These are phyloP conservation scores for Paragorgia papillata DNA, from an alignment of 92 coral and sea anemone species.

Conservation along the genomic window DNA sequence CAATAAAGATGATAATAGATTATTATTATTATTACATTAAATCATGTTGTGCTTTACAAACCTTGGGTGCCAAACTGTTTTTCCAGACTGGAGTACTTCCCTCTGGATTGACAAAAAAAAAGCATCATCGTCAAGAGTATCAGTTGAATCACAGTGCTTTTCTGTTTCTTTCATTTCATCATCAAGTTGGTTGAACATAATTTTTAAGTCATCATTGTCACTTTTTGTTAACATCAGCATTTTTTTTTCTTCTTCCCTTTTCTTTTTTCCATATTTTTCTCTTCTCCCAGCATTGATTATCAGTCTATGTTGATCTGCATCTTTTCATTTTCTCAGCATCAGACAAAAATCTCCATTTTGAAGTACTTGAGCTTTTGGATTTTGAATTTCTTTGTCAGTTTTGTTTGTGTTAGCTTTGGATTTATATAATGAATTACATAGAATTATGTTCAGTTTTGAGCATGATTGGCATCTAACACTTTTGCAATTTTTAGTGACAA, in stretches of 20 bases:
- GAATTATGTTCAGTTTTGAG: constrained; percentile 27
- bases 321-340: constrained; percentile 32
- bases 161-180: constrained; percentile 46
- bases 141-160: constrained; percentile 6
- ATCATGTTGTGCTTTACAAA: constrained; percentile 1
- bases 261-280: constrained; percentile 29
- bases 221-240: constrained; percentile 26
- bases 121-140: constrained; percentile 23
- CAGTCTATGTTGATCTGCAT: constrained; percentile 45
- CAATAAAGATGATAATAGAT: too few species aligned
- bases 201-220: constrained; percentile 47
- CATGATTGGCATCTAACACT: constrained; percentile 38
- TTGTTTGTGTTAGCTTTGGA: neutral
- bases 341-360: constrained; percentile 14
- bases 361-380: too few species aligned
- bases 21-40: too few species aligned
- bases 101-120: constrained; percentile 59
- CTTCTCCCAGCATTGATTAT: constrained; percentile 51
- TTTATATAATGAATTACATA: constrained; percentile 11
- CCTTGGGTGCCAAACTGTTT: constrained; percentile 61
- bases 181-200: constrained; percentile 49
- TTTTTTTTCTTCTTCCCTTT: constrained; percentile 45
- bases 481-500: constrained; percentile 15
- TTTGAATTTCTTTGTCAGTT: constrained; percentile 3
- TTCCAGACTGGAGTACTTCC: constrained; percentile 52